These are phyloP conservation scores for Meloidogyne exigua DNA, from an alignment of 1,140 invertebrate species.

Conservation along the genomic window DNA sequence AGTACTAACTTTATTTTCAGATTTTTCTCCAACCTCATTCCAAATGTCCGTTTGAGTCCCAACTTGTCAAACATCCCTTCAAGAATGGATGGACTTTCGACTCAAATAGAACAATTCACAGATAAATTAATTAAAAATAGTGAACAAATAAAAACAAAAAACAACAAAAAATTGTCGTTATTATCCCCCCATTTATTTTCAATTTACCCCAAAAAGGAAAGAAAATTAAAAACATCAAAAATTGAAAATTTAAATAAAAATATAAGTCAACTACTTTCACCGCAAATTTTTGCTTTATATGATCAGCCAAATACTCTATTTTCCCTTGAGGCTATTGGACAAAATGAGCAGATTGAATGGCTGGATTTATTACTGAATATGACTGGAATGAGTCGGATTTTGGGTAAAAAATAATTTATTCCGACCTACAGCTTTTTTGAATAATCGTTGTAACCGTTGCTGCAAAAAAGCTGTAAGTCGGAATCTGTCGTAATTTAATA, in stretches of 20 bases:
- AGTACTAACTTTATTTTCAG: not conserved
- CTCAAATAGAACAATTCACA: conserved; percentile 16
- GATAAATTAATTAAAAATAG: not conserved
- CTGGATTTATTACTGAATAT: not conserved
- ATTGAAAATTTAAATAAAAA: not conserved
- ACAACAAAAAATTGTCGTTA: not conserved
- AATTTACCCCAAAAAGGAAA: not conserved
- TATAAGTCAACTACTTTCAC: conserved; percentile 15
- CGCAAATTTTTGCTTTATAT: conserved; percentile 9
- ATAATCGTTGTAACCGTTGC: no score
- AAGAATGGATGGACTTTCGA: not conserved
- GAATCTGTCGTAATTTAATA: no score
- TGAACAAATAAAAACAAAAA: not conserved
- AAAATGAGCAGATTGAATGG: not conserved
- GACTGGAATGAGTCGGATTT: not conserved
- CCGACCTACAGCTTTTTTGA: no score
- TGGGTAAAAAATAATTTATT: not conserved
- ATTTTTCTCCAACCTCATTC: not conserved
- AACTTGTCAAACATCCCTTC: not conserved
- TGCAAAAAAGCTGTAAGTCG: no score
- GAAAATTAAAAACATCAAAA: not conserved
- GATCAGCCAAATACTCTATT: not conserved
- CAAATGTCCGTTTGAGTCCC: not conserved
- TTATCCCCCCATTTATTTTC: conserved; percentile 18
- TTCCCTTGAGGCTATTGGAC: conserved; percentile 5